A percentile compares a stretch with the other conserved stretches of the same genome.
These are phyloP conservation scores for Heptranchias perlo DNA, from an alignment of 2,113 vertebrate genomes.

Conservation along the genomic window DNA sequence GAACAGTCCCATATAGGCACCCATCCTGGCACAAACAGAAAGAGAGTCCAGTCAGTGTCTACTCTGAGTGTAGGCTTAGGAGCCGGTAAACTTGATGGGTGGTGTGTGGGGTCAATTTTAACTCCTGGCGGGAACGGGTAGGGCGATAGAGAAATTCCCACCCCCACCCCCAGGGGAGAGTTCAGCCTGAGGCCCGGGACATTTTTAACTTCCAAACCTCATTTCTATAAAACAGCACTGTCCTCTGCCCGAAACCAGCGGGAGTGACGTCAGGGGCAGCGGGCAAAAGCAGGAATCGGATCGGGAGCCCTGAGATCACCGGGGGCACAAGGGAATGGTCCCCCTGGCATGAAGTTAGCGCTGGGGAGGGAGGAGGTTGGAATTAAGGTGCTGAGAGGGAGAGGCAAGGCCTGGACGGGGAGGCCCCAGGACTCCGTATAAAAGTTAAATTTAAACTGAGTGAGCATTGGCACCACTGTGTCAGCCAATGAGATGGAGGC, in stretches of 20 bases:
- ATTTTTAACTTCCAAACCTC: background rate
- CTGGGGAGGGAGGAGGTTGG: background rate
- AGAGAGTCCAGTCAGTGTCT: background rate
- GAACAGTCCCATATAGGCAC: constrained; percentile 2
- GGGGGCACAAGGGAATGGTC: no score
- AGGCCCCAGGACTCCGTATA: background rate
- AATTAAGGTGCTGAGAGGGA: background rate
- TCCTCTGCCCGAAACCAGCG: background rate
- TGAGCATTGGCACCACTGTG: no score
- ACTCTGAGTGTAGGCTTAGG: background rate
- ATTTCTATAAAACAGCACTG: background rate
- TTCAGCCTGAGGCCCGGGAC: background rate
- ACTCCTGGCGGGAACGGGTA: background rate
- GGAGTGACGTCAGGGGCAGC: background rate
- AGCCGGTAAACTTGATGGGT: background rate
- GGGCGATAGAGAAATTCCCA: background rate
- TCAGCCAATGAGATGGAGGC: no score
- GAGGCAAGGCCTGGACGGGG: background rate
- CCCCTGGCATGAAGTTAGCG: background rate
- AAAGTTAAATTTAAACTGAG: no score
- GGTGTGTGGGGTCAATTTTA: background rate
- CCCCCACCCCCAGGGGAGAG: background rate
- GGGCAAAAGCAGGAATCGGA: no score
- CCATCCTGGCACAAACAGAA: background rate
- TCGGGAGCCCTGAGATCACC: background rate